A percentile compares a stretch with the other conserved stretches of the same genome.
phyloP scores from a whole-genome alignment of 1,140 invertebrate genomes.

The Neodiprion lecontei region DNA sequence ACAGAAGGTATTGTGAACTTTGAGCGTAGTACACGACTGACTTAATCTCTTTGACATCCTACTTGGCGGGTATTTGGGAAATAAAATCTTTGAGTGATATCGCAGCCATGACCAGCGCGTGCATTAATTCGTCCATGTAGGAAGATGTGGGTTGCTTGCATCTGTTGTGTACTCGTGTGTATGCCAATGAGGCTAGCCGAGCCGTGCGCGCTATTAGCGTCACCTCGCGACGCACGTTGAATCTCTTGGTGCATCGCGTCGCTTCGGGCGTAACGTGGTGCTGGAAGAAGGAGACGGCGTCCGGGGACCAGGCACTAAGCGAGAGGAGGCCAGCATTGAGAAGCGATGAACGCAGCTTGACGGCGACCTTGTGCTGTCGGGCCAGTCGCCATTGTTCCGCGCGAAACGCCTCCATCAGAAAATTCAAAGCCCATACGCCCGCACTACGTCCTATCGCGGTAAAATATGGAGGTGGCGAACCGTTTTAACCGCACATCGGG shows the following conservation, averaged over 20 bases:
- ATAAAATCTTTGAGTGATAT: too few relatives aligned
- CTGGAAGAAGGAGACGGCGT: conserved; percentile 8
- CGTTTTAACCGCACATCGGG: too few relatives aligned
- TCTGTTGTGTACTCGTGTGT: neutral
- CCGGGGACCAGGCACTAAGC: neutral
- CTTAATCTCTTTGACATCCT: too few relatives aligned
- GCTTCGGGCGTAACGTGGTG: neutral
- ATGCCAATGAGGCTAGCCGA: neutral
- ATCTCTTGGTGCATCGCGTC: neutral
- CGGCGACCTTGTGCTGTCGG: conserved; percentile 52
- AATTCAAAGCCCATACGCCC: conserved; percentile 18
- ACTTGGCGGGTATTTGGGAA: too few relatives aligned
- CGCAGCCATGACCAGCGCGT: too few relatives aligned
- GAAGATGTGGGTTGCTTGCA: too few relatives aligned
- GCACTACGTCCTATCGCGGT: neutral
- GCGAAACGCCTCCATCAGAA: conserved; percentile 40
- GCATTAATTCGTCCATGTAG: too few relatives aligned
- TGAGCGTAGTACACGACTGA: too few relatives aligned
- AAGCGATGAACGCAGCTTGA: conserved; percentile 29
- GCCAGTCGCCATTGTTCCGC: conserved; percentile 51
- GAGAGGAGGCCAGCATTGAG: conserved; percentile 11
- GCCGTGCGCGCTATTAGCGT: neutral
- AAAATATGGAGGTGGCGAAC: too few relatives aligned
- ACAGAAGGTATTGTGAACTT: too few relatives aligned
- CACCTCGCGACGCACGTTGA: neutral